These are phyloP conservation scores for Paramacrobiotus metropolitanus DNA, from an alignment of 1,140 invertebrate species.

Conservation along the genomic window DNA sequence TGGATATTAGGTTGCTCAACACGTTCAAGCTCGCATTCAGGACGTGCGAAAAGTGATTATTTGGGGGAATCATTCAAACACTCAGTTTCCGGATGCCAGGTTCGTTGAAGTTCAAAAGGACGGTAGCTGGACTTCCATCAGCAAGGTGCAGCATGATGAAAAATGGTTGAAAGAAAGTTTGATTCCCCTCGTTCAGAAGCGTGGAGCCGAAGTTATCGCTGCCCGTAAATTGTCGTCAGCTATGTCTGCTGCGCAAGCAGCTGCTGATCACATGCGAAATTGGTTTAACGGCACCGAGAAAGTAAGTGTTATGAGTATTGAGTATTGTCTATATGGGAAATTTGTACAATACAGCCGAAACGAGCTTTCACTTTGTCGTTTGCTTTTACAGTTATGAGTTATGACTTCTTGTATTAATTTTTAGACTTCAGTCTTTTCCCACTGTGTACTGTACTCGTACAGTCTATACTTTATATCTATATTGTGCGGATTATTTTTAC, in stretches of 20 bases:
- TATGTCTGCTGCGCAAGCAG: constrained; percentile 91
- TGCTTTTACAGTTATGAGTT: background rate
- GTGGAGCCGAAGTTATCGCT: constrained; percentile 88
- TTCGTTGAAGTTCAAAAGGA: constrained; percentile 35
- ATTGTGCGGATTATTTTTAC: background rate
- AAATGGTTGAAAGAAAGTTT: background rate
- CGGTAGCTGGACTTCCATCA: background rate
- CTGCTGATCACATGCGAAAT: constrained; percentile 86
- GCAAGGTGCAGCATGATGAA: background rate
- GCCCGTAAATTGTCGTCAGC: constrained; percentile 94
- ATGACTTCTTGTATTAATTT: constrained; percentile 15
- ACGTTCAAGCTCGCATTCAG: constrained; percentile 33
- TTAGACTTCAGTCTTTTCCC: constrained; percentile 21
- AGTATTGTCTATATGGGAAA: background rate
- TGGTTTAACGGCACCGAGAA: constrained; percentile 64
- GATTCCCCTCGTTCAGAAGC: constrained; percentile 64
- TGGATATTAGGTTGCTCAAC: constrained; percentile 28
- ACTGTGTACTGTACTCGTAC: background rate
- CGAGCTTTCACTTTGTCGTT: background rate
- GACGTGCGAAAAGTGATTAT: constrained; percentile 77
- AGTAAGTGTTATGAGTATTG: constrained; percentile 7
- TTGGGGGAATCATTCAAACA: constrained; percentile 98
- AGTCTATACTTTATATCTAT: background rate
- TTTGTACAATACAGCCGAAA: too few relatives aligned
- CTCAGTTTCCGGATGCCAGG: constrained; percentile 87